Percentiles rank a stretch among this genome's conserved stretches.
Evolutionary conservation across 2,888 invertebrate genomes (phyloP).

Genomic region (Microchrysa polita): DNA sequence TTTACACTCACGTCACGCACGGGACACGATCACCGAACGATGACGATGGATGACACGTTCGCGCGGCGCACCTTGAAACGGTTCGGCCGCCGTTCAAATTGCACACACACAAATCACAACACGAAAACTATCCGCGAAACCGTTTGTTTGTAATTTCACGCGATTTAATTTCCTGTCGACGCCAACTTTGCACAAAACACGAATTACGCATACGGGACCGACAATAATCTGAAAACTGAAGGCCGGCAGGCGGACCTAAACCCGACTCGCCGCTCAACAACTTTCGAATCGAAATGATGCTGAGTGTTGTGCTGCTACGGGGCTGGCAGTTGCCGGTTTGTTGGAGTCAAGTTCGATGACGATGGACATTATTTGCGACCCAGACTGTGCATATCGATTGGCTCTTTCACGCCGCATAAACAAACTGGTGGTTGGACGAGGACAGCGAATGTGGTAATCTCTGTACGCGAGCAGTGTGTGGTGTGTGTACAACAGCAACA

Average conservation of each 20-base stretch:
- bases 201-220: neutral
- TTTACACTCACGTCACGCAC: neutral
- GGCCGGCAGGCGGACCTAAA: constrained; percentile 13
- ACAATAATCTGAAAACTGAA: constrained; percentile 31
- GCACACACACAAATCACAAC: neutral
- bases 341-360: neutral
- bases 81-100: neutral
- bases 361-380: neutral
- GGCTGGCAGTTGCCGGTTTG: neutral
- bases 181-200: neutral
- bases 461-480: neutral
- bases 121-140: too few species aligned
- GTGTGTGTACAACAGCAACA: neutral
- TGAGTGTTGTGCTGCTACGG: neutral
- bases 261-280: constrained; percentile 4
- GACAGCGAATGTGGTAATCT: neutral
- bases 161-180: neutral
- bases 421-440: neutral
- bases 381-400: neutral
- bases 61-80: neutral
- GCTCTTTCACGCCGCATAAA: neutral
- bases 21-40: neutral
- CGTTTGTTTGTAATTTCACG: too few species aligned
- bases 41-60: neutral
- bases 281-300: constrained; percentile 27